Conservation (phyloP, 2,888 invertebrate genomes). For the Uropetala carovei region DNA sequence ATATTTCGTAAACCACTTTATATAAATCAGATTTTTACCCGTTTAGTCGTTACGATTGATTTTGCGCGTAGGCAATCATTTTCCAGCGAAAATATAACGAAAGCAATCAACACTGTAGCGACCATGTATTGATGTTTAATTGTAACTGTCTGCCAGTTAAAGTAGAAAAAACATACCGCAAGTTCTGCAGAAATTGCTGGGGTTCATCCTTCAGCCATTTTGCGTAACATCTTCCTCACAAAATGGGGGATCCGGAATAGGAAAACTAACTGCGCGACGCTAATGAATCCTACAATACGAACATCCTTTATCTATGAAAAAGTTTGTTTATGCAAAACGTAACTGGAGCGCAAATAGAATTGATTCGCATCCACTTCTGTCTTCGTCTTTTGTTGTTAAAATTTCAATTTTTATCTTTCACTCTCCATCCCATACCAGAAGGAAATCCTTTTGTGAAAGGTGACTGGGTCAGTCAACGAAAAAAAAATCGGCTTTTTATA, state of each 20-base stretch:
- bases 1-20: too few species aligned
- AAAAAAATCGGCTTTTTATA: not conserved
- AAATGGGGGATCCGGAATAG: not conserved
- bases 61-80: too few species aligned
- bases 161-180: too few species aligned
- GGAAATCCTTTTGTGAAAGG: conserved; percentile 52
- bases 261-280: not conserved
- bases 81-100: too few species aligned
- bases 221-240: not conserved
- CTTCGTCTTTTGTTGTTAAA: not conserved
- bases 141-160: too few species aligned
- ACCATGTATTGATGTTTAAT: too few species aligned
- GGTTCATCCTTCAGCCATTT: not conserved
- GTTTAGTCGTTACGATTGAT: too few species aligned
- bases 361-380: not conserved
- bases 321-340: conserved; percentile 13
- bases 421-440: not conserved
- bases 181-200: too few species aligned
- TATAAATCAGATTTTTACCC: too few species aligned
- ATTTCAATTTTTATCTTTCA: not conserved
- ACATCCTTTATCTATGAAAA: not conserved
- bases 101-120: too few species aligned
- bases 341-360: not conserved
- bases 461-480: conserved; percentile 43
- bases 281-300: not conserved